A percentile compares a stretch with the other conserved stretches of the same genome.
Conservation (phyloP, 2,797 vertebrate genomes). For the Trichosurus vulpecula region DNA sequence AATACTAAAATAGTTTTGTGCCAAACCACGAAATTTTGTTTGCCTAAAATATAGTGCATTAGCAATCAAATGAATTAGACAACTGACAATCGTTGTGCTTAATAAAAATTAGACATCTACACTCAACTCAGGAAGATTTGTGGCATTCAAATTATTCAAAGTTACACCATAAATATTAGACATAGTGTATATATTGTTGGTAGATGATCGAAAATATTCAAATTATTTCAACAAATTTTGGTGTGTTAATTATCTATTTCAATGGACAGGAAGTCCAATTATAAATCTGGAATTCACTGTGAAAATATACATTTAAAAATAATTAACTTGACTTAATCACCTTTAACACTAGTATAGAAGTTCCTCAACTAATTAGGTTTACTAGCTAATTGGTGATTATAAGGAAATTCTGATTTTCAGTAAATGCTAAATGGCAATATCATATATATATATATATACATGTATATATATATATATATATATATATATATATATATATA, state of each 20-base stretch:
- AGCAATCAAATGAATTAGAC: constrained; percentile 49
- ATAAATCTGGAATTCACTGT: constrained; percentile 73
- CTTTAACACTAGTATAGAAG: constrained; percentile 76
- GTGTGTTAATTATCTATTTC: constrained; percentile 83
- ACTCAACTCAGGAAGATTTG: constrained; percentile 56
- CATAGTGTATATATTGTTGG: constrained; percentile 67
- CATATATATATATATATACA: background rate
- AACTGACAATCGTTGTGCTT: constrained; percentile 30
- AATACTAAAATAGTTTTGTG: constrained; percentile 17
- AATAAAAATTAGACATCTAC: constrained; percentile 55
- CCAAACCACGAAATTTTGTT: constrained; percentile 30
- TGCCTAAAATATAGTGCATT: constrained; percentile 15
- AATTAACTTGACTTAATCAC: constrained; percentile 77
- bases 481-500: too few relatives aligned
- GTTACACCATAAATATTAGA: constrained; percentile 57
- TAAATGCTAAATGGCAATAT: constrained; percentile 62
- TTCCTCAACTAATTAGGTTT: constrained; percentile 79
- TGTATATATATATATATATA: too few relatives aligned
- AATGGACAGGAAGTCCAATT: constrained; percentile 78
- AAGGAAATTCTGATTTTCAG: constrained; percentile 75
- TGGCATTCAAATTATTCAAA: constrained; percentile 60
- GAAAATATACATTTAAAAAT: constrained; percentile 76
- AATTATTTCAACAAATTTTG: constrained; percentile 66
- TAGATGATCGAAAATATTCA: constrained; percentile 61
- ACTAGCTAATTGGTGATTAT: constrained; percentile 79